A percentile compares a stretch with the other conserved stretches of the same genome.
Conservation (phyloP, 2,888 invertebrate species). For the Andrena fulva region DNA sequence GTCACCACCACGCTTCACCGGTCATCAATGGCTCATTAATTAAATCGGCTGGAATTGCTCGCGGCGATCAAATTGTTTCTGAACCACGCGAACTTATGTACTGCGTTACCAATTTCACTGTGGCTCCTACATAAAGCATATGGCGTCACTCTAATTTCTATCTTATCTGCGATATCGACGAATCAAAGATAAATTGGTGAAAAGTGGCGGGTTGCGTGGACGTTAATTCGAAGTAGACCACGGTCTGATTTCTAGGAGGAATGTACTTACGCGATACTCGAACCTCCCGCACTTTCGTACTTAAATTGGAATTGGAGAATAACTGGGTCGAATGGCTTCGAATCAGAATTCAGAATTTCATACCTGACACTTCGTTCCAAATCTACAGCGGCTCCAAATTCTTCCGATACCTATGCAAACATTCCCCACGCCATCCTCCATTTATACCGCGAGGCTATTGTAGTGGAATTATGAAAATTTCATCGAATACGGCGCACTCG, state of each 20-base stretch:
- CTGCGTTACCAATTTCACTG: background rate
- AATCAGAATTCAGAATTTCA: background rate
- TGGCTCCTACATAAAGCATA: background rate
- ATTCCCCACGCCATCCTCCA: background rate
- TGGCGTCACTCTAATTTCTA: slow-evolving; percentile 11
- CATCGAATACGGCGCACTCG: background rate
- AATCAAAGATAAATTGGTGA: slow-evolving; percentile 8
- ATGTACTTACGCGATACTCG: background rate
- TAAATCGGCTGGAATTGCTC: slow-evolving; percentile 27
- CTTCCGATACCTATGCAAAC: background rate
- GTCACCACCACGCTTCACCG: slow-evolving; percentile 21
- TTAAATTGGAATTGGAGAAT: background rate
- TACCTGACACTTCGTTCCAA: background rate
- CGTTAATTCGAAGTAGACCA: slow-evolving; percentile 46
- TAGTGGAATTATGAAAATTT: slow-evolving; percentile 20
- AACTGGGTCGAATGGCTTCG: background rate
- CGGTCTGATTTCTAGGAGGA: slow-evolving; percentile 29
- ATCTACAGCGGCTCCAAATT: background rate
- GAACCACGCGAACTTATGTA: background rate
- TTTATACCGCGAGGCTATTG: background rate
- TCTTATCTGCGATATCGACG: slow-evolving; percentile 12
- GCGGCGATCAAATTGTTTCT: background rate
- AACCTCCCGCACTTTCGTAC: background rate
- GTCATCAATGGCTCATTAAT: slow-evolving; percentile 51
- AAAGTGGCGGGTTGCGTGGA: slow-evolving; percentile 25